Evolutionary conservation across 92 coral and sea anemone genomes (phyloP), one percentile per base, ranked within the genome.

Genomic region (Palythoa grandis): DNA sequence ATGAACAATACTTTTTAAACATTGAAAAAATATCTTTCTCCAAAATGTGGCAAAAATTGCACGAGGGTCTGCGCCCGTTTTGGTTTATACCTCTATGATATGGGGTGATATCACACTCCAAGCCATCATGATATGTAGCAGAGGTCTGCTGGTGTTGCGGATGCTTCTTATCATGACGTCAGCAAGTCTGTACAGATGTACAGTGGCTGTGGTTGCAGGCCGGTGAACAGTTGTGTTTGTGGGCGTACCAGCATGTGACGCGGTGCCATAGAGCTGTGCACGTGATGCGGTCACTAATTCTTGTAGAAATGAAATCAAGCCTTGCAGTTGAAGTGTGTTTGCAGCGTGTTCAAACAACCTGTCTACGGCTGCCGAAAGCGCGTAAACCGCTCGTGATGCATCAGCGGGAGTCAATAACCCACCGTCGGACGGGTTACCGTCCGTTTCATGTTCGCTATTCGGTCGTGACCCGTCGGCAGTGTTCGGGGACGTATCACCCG

Each of bases 311-410:
- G 94, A 92, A 75, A 94, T 68, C 85, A 94, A 87, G 7, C 96
- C 94, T 12, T 91, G 91, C 14, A 94, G 88, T 70, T 92, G 92
- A 2, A 97, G 91, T 8, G 97, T 93, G 73, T 97, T 95, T 7
- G 99, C 99, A 22, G 99, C 98, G 74, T 95, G 97, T 69, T 97
- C 99, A 54, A 97, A 97, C 79, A 97, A 86, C 38, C 99, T 93
- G 89, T 97, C 99, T 19, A 97, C 99, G 1, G 99, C 96, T 3
- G 97, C 98, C 0, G 99, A 95, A 54, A 97, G 93, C 16, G 99
- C 99, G 89, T 93, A 97, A 65, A 97, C 92, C 7, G 99, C 99
- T 5, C 99, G 93, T 0, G 99, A 97, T 13, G 95, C 99, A 74
- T 97, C 99, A 39, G 91, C 92, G 16, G 95, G 88, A 15, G 91